A percentile compares a stretch with the other conserved stretches of the same genome.
phyloP scores from a whole-genome alignment of 1,140 invertebrate species.

The Oryctes rhinoceros region DNA sequence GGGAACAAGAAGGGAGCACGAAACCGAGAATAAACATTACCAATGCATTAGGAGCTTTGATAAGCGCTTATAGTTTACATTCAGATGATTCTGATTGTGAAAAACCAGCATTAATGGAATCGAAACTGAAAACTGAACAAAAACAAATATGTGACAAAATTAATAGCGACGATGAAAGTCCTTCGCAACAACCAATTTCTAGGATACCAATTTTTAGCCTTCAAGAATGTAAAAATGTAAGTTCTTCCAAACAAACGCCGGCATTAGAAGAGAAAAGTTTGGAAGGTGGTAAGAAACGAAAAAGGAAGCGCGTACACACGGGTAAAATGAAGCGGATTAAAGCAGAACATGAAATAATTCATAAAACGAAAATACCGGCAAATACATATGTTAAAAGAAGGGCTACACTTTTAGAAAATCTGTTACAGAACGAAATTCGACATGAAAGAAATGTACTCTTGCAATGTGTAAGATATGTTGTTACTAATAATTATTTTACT shows the following conservation, averaged over 20 bases:
- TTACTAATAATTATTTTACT: constrained; percentile 74
- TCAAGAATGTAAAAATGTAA: neutral
- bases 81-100: constrained; percentile 61
- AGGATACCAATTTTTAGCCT: neutral
- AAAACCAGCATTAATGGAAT: constrained; percentile 43
- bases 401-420: constrained; percentile 65
- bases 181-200: constrained; percentile 60
- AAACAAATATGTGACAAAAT: constrained; percentile 42
- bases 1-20: constrained; percentile 51
- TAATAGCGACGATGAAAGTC: constrained; percentile 56
- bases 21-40: constrained; percentile 55
- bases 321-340: constrained; percentile 42
- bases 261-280: constrained; percentile 31
- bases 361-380: constrained; percentile 40
- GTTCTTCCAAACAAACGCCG: neutral
- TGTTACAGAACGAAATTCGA: constrained; percentile 69
- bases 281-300: constrained; percentile 17
- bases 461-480: constrained; percentile 77
- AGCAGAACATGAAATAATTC: constrained; percentile 44
- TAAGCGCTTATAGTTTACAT: constrained; percentile 63
- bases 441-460: constrained; percentile 79
- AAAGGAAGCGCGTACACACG: constrained; percentile 41
- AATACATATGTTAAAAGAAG: constrained; percentile 47
- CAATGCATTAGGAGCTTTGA: constrained; percentile 64
- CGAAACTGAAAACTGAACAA: constrained; percentile 41